Evolutionary conservation across 2,888 invertebrate genomes (phyloP), one percentile per base, ranked within the genome.

Genomic region (Falcaria lacertinaria): DNA sequence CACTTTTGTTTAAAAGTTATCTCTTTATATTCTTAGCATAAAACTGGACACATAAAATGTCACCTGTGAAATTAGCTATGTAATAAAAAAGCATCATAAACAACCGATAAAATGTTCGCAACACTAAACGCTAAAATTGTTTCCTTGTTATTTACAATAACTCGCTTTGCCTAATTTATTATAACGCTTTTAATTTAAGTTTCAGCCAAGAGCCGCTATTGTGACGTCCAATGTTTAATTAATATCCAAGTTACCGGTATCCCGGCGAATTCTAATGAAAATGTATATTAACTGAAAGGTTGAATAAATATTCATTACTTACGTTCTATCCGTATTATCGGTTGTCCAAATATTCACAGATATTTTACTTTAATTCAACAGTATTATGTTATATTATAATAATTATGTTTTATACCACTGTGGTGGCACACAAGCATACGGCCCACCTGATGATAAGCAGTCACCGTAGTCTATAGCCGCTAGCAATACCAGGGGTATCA

Each of bases 141-240:
- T 78, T 74, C 61, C 71, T 64, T 77, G 74, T 78, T 74, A 55
- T 15, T 57, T 45, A 69, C 70, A 77, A 74, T 74, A 72, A 80
- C 74, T 80, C 71, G 62, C 69, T 79, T 73, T 69, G 54, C 58
- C 67, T 70, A 75, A 80, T 76, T 79, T 76, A 71, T 19, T 74
- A 76, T 76, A 66, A 69, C 64, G 65, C 64, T 72, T 69, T 68
- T 72, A 73, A 74, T 69, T 69, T 57, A 80, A 80, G 58, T 80
- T 80, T 72, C 43, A 54, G 48, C 60, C 60, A 59, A 64, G 66
- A 61, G 52, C 57, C 54, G 65, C 57, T 66, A 66, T 74, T 61
- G 60, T 66, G 65, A 54, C 53, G 54, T 54, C 48, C 56, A 50
- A 65, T 70, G 67, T 70, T 74, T 74, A 77, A 77, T 79, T 71